Conservation (phyloP, 2,888 invertebrate species). For the Theretra japonica region DNA sequence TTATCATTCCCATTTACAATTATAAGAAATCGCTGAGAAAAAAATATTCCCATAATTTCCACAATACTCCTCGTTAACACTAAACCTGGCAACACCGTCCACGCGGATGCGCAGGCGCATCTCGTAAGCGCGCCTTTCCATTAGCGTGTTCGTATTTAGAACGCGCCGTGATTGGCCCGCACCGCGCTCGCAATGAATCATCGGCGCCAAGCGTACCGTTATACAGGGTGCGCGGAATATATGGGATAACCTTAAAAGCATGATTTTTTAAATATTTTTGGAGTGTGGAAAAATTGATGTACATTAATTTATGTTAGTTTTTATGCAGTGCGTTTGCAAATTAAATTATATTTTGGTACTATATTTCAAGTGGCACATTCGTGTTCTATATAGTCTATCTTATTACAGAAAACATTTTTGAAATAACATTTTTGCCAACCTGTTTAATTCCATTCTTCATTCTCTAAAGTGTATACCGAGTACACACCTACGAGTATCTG, state of each 20-base stretch:
- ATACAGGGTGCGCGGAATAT: conserved; percentile 40
- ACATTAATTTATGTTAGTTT: neutral
- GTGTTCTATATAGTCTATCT: neutral
- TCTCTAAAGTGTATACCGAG: too few species aligned
- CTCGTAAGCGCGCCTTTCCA: conserved; percentile 72
- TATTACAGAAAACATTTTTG: too few species aligned
- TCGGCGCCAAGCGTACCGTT: conserved; percentile 59
- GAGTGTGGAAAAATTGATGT: neutral
- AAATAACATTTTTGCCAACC: too few species aligned
- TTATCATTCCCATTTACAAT: too few species aligned
- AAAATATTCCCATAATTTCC: conserved; percentile 19
- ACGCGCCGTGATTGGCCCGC: conserved; percentile 67
- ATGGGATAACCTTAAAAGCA: conserved; percentile 34
- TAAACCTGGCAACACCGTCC: conserved; percentile 56
- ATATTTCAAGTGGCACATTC: too few species aligned
- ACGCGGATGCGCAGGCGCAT: conserved; percentile 71
- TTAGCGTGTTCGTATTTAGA: conserved; percentile 81
- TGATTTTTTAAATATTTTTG: conserved; percentile 33
- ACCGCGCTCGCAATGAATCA: conserved; percentile 67
- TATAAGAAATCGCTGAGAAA: too few species aligned
- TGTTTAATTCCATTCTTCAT: too few species aligned
- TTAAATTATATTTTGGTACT: neutral
- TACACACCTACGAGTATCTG: too few species aligned
- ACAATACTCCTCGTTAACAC: conserved; percentile 27
- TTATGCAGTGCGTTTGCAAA: neutral